A percentile compares a stretch with the other conserved stretches of the same genome.
phyloP scores from a whole-genome alignment of 1,140 invertebrate genomes.

The Bacillus rossius region DNA sequence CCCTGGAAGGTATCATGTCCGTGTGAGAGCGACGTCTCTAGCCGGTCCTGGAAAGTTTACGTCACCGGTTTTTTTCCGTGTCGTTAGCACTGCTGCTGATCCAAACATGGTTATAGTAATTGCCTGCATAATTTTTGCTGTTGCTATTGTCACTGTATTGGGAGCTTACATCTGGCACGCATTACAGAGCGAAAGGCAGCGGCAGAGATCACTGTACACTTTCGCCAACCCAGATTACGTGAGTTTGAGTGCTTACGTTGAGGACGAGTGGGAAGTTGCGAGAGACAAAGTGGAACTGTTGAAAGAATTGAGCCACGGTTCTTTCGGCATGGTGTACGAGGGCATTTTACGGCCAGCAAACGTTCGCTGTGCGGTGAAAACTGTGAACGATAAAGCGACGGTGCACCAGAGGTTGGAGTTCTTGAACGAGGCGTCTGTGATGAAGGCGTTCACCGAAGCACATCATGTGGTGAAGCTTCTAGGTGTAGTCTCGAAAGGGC shows the following conservation, averaged over 20 bases:
- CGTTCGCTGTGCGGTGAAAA: slow-evolving; percentile 59
- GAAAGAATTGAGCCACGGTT: slow-evolving; percentile 57
- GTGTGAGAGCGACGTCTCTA: slow-evolving; percentile 55
- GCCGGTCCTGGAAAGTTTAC: slow-evolving; percentile 53
- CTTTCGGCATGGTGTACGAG: slow-evolving; percentile 64
- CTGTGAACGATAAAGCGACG: slow-evolving; percentile 50
- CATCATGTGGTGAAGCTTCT: slow-evolving; percentile 63
- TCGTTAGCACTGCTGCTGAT: slow-evolving; percentile 21
- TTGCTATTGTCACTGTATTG: not conserved
- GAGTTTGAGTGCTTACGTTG: not conserved
- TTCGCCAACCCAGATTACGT: slow-evolving; percentile 2
- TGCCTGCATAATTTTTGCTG: not conserved
- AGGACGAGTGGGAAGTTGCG: slow-evolving; percentile 5
- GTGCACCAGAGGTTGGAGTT: slow-evolving; percentile 52
- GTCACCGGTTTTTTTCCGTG: slow-evolving; percentile 23
- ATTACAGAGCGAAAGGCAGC: not conserved
- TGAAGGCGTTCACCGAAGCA: slow-evolving; percentile 47
- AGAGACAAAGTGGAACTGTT: slow-evolving; percentile 49
- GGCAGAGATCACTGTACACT: not conserved
- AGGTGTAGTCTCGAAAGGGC: slow-evolving; percentile 67
- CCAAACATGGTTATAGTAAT: not conserved
- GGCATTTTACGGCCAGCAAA: slow-evolving; percentile 42
- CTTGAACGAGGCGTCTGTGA: slow-evolving; percentile 57
- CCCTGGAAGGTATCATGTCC: slow-evolving; percentile 58
- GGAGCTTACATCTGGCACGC: not conserved